Base-by-base conservation (phyloP, 2,888 invertebrate species). In the Caenorhabditis angaria region DNA sequence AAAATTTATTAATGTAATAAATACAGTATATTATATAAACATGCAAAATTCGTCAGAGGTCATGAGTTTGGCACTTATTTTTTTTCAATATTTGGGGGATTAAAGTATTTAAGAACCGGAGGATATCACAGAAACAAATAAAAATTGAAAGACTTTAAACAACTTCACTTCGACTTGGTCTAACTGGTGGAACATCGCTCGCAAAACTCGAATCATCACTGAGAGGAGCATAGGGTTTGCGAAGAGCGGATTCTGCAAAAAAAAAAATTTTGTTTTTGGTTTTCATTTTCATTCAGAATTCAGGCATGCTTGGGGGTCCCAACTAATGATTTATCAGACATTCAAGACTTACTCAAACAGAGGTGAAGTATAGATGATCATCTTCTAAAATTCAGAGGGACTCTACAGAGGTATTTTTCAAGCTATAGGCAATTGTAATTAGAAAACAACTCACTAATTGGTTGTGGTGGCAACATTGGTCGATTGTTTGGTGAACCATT, bases 171-270 rank as follows among this genome's bases (percentile, higher is more conserved):
- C 76, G 59, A 54, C 68, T 68, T 22, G 77, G 80, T 55, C 80
- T 56, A 54, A 73, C 69, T 28, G 72, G 71, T 14, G 64, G 71
- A 14, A 75, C 64, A 32, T 75, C 75, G 25, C 68, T 68, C 18
- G 64, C 66, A 60, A 77, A 74, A 50, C 77, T 76, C 22, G 76
- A 74, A 54, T 77, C 78, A 58, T 76, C 64, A 18, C 48, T 58
- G 1, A 74, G 32, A 35, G 69, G 70, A 6, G 65, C 55, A 29
- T 74, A 74, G 3, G 75, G 67, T 53, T 58, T 63, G 58, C 65
- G 77, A 47, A 83, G 65, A 20, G 83, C 78, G 0, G 83, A 81
- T 72, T 81, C 83, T 83, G 76, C 54, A 82, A 77, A 47, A 59
- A 60, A 41, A 3, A 14, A 41, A 18, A 41, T 18, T 41, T 41